A percentile compares a stretch with the other conserved stretches of the same genome.
Conservation (phyloP, 2,888 invertebrate species). For the Eupithecia exiguata region DNA sequence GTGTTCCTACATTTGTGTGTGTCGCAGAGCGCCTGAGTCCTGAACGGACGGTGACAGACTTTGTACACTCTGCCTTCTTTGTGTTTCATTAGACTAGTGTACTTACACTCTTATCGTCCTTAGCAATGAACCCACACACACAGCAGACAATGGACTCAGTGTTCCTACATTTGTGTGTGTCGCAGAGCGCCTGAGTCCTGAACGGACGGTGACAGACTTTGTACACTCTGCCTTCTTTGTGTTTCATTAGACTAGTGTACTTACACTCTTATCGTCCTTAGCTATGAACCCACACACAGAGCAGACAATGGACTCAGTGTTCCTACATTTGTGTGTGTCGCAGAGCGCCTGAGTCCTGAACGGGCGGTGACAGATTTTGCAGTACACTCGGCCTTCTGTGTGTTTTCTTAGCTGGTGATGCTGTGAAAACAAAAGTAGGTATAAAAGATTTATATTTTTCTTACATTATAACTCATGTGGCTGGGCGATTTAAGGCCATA, state of each 20-base stretch:
- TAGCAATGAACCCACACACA: not conserved
- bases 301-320: not conserved
- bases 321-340: not conserved
- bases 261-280: not conserved
- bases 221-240: too few species aligned
- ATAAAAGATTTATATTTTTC: too few species aligned
- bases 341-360: not conserved
- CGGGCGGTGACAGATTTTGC: not conserved
- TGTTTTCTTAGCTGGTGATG: not conserved
- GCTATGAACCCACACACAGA: not conserved
- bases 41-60: not conserved
- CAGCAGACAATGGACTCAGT: not conserved
- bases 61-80: not conserved
- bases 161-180: not conserved
- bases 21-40: not conserved
- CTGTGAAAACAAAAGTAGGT: not conserved
- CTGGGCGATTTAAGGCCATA: too few species aligned
- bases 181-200: not conserved
- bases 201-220: too few species aligned
- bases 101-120: not conserved
- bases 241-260: not conserved
- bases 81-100: too few species aligned
- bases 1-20: too few species aligned
- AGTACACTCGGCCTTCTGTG: constrained; percentile 1
- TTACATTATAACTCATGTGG: too few species aligned